phyloP scores from a whole-genome alignment of 1,140 invertebrate genomes.

The Arion vulgaris region DNA sequence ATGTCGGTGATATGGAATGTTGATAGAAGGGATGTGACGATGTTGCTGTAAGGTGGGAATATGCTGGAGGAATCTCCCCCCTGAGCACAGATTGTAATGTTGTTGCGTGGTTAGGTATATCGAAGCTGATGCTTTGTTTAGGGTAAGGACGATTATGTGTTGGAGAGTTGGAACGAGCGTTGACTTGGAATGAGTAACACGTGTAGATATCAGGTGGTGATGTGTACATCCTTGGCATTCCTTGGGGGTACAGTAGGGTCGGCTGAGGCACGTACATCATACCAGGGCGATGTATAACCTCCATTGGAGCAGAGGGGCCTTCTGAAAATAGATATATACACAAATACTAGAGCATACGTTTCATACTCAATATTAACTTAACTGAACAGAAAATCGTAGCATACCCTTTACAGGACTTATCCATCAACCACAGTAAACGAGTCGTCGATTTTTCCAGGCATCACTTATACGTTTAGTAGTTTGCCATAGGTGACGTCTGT shows the following conservation, averaged over 20 bases:
- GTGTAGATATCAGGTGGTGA: conserved; percentile 41
- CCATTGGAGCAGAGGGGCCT: conserved; percentile 35
- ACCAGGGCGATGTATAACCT: conserved; percentile 43
- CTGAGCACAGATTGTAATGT: conserved; percentile 64
- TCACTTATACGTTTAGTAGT: too few relatives aligned
- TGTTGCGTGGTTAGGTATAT: conserved; percentile 31
- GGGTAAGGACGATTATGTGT: conserved; percentile 23
- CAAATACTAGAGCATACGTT: too few relatives aligned
- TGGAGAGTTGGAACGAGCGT: conserved; percentile 25
- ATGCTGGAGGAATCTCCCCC: conserved; percentile 62
- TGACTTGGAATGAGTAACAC: conserved; percentile 47
- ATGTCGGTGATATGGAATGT: conserved; percentile 5
- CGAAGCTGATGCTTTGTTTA: not conserved
- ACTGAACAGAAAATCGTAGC: too few relatives aligned
- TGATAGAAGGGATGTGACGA: not conserved
- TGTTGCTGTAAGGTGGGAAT: conserved; percentile 54
- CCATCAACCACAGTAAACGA: too few relatives aligned
- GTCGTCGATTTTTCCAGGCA: too few relatives aligned
- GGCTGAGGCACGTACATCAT: conserved; percentile 34
- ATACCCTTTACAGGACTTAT: too few relatives aligned
- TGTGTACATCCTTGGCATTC: conserved; percentile 32
- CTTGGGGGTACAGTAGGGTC: conserved; percentile 23
- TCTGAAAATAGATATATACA: too few relatives aligned
- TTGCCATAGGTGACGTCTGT: too few relatives aligned
- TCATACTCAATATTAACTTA: too few relatives aligned